A percentile compares a stretch with the other conserved stretches of the same genome.
phyloP scores from a whole-genome alignment of 2,113 vertebrate species.

The Crotalus tigris region DNA sequence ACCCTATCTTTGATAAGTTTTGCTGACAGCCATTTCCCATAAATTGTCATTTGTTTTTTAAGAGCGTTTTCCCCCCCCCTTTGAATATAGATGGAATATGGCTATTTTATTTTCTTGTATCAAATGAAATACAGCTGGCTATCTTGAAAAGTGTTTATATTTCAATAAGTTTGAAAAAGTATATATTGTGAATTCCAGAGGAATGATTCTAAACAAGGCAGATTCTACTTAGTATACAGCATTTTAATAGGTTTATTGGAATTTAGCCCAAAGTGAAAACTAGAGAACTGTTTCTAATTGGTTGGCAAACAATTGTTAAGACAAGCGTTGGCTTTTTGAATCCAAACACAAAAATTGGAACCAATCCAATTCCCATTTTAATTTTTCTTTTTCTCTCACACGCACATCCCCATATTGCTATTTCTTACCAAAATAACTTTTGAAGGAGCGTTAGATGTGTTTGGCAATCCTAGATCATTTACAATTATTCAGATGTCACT shows the following conservation, averaged over 20 bases:
- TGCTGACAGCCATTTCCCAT: slow-evolving; percentile 1
- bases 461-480: not conserved
- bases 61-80: not conserved
- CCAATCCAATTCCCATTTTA: not conserved
- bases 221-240: slow-evolving; percentile 9
- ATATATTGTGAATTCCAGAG: not conserved
- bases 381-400: not conserved
- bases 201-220: slow-evolving; percentile 19
- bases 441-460: slow-evolving; percentile 3
- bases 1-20: not conserved
- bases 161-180: not conserved
- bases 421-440: not conserved
- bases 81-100: not conserved
- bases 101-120: not conserved
- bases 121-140: slow-evolving; percentile 17
- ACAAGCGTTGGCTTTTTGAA: not conserved
- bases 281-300: not conserved
- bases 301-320: not conserved
- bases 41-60: not conserved
- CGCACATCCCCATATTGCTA: not conserved
- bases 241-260: slow-evolving; percentile 3
- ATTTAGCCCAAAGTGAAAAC: slow-evolving; percentile 6
- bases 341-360: not conserved
- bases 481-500: not conserved
- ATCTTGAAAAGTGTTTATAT: slow-evolving; percentile 1